Conservation (phyloP, 2,888 invertebrate genomes). For the Malthinus flaveolus region DNA sequence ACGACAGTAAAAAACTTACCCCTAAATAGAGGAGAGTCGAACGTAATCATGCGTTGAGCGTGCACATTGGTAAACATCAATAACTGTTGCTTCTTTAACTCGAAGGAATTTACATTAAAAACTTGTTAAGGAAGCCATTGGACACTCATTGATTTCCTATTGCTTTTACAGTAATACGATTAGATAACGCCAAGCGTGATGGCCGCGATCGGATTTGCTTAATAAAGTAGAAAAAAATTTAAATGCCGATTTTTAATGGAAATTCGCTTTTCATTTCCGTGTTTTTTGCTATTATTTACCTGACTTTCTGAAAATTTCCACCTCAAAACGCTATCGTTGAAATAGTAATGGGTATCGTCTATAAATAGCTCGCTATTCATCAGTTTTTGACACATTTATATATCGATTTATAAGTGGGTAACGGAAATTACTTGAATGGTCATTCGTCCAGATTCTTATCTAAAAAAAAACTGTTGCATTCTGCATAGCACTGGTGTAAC, state of each 20-base stretch:
- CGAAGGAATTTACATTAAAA: constrained; percentile 8
- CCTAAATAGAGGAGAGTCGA: background rate
- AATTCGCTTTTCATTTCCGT: background rate
- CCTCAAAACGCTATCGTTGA: no score
- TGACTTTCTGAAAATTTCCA: background rate
- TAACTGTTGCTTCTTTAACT: constrained; percentile 3
- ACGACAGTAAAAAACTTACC: constrained; percentile 3
- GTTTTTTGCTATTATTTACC: background rate
- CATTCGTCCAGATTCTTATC: no score
- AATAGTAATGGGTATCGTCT: no score
- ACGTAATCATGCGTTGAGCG: constrained; percentile 3
- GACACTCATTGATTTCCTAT: constrained; percentile 3
- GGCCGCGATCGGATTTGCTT: background rate
- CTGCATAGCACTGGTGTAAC: no score
- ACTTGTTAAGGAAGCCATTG: constrained; percentile 10
- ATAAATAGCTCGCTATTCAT: no score
- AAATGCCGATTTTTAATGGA: background rate
- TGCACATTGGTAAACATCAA: constrained; percentile 6
- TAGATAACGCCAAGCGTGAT: background rate
- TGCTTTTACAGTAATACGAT: background rate
- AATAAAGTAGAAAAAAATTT: background rate
- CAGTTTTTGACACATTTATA: no score
- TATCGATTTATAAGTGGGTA: no score
- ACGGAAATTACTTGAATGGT: no score
- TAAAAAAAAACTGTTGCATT: no score